A percentile compares a stretch with the other conserved stretches of the same genome.
Evolutionary conservation across 2,888 invertebrate genomes (phyloP).

Genomic region (Oligia strigilis): DNA sequence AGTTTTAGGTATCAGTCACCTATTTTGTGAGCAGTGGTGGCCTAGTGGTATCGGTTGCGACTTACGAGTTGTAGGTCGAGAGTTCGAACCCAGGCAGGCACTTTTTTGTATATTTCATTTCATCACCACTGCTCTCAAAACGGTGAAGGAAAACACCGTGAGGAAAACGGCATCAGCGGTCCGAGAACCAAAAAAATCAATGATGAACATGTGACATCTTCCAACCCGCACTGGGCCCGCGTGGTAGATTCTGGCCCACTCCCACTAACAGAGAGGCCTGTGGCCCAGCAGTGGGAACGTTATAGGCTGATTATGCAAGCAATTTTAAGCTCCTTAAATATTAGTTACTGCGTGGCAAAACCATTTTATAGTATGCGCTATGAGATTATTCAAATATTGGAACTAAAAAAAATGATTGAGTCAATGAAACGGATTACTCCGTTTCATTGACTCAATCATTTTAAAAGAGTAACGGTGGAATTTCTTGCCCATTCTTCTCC

Average conservation of each 20-base stretch:
- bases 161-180: no score
- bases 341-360: neutral
- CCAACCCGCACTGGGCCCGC: neutral
- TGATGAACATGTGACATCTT: neutral
- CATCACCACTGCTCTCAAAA: neutral
- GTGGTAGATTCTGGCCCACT: neutral
- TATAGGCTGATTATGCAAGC: neutral
- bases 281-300: neutral
- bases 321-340: neutral
- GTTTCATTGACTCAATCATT: neutral
- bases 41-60: neutral
- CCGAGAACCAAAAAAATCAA: neutral
- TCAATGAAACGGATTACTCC: neutral
- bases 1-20: neutral
- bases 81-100: neutral
- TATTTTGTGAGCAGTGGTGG: neutral
- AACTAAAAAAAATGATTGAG: no score
- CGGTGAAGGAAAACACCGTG: neutral
- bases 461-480: no score
- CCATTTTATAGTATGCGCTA: neutral
- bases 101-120: neutral
- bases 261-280: neutral
- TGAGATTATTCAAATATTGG: slow-evolving; percentile 17
- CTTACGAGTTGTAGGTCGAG: neutral
- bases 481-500: no score